Conservation (phyloP, 2,113 vertebrate species). For the Pachycephala philippinensis region DNA sequence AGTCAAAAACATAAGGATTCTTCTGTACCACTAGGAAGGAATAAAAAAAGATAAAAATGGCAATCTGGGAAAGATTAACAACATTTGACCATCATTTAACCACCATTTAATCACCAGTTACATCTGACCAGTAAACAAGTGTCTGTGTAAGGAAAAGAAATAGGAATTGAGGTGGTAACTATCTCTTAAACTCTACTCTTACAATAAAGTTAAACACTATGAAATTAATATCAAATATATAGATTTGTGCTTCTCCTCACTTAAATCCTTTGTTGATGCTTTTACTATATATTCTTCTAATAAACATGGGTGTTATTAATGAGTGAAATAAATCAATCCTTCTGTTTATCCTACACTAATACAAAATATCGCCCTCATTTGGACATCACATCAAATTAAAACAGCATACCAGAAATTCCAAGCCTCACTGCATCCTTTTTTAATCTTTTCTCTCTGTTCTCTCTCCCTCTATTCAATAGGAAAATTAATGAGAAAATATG, state of each 20-base stretch:
- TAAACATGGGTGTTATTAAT: neutral
- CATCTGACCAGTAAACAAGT: neutral
- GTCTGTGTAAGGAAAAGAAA: neutral
- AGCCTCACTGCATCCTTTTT: neutral
- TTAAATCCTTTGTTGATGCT: neutral
- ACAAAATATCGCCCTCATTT: neutral
- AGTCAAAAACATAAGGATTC: neutral
- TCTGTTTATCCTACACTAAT: neutral
- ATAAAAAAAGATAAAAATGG: rapidly evolving
- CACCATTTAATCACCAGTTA: neutral
- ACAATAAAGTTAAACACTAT: neutral
- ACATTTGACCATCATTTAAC: neutral
- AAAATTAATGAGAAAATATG: neutral
- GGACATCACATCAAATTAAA: neutral
- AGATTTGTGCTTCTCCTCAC: neutral
- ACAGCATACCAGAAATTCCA: neutral
- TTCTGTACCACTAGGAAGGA: neutral
- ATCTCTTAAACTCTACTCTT: neutral
- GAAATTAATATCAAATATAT: neutral
- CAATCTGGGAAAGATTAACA: neutral
- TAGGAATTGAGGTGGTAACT: neutral
- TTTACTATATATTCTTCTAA: neutral
- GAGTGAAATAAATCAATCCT: neutral
- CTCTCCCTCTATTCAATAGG: neutral
- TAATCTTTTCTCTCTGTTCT: neutral